These are phyloP conservation scores for Ormia ochracea DNA, from an alignment of 2,888 invertebrate genomes.

Conservation along the genomic window DNA sequence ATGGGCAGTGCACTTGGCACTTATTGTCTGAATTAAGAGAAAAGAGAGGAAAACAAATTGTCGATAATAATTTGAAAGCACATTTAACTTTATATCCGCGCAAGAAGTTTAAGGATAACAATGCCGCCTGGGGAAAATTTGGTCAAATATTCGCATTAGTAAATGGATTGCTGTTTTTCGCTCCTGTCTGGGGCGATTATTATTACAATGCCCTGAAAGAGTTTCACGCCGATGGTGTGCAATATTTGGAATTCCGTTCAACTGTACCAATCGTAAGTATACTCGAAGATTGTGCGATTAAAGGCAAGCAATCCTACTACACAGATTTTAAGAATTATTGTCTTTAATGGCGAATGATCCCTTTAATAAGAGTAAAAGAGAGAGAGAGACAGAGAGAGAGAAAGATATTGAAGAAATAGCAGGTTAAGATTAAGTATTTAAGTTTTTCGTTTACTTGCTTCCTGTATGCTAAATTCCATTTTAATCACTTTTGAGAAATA, in stretches of 20 bases:
- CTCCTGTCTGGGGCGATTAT: constrained; percentile 82
- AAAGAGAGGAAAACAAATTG: constrained; percentile 67
- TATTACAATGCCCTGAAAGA: constrained; percentile 81
- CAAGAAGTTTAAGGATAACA: constrained; percentile 78
- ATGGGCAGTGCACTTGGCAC: constrained; percentile 68
- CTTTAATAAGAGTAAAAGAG: too few relatives aligned
- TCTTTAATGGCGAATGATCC: too few relatives aligned
- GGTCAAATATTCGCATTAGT: constrained; percentile 79
- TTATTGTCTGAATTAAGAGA: constrained; percentile 67
- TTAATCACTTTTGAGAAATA: too few relatives aligned
- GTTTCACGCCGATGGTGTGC: constrained; percentile 82
- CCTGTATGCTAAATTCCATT: too few relatives aligned
- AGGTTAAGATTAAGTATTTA: too few relatives aligned
- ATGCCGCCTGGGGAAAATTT: constrained; percentile 81
- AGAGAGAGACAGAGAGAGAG: too few relatives aligned
- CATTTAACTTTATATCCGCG: constrained; percentile 80
- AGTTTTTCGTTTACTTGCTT: too few relatives aligned
- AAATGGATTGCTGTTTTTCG: constrained; percentile 79
- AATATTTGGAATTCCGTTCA: constrained; percentile 84
- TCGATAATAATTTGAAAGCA: constrained; percentile 79
- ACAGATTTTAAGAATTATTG: not conserved
- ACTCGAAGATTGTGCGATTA: too few relatives aligned
- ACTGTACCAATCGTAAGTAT: constrained; percentile 78
- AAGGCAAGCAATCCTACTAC: too few relatives aligned
- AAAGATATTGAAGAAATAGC: too few relatives aligned